Percentiles rank a stretch among this genome's conserved stretches.
These are phyloP conservation scores for Agapornis roseicollis DNA, from an alignment of 2,113 vertebrate genomes.

Conservation along the genomic window DNA sequence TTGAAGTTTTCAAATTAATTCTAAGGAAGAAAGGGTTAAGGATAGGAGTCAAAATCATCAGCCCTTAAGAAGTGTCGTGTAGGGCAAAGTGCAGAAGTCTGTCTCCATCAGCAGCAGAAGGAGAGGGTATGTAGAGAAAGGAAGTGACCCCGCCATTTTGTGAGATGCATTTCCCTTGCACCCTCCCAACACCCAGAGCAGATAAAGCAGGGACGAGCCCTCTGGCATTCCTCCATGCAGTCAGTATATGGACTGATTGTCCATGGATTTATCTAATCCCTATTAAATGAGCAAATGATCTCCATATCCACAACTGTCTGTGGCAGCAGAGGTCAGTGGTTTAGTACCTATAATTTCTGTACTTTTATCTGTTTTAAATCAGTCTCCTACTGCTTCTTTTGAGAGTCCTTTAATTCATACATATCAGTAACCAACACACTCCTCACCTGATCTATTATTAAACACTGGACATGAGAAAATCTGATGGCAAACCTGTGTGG, in stretches of 20 bases:
- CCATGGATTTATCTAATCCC: background rate
- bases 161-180: background rate
- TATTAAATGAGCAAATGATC: background rate
- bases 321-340: background rate
- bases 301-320: background rate
- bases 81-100: background rate
- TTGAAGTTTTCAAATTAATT: background rate
- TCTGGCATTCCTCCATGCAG: background rate
- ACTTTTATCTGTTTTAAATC: background rate
- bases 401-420: background rate
- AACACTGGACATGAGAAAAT: background rate
- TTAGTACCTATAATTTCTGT: background rate
- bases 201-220: background rate
- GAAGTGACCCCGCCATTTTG: background rate
- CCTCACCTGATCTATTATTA: background rate
- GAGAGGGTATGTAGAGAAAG: background rate
- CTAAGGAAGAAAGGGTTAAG: background rate
- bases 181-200: background rate
- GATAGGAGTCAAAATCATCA: background rate
- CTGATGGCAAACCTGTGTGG: background rate
- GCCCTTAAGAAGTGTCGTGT: background rate
- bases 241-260: background rate
- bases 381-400: background rate
- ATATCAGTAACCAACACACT: background rate
- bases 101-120: fast-evolving